Evolutionary conservation across 2,888 invertebrate species (phyloP).

Genomic region (Adelognathus sp.): DNA sequence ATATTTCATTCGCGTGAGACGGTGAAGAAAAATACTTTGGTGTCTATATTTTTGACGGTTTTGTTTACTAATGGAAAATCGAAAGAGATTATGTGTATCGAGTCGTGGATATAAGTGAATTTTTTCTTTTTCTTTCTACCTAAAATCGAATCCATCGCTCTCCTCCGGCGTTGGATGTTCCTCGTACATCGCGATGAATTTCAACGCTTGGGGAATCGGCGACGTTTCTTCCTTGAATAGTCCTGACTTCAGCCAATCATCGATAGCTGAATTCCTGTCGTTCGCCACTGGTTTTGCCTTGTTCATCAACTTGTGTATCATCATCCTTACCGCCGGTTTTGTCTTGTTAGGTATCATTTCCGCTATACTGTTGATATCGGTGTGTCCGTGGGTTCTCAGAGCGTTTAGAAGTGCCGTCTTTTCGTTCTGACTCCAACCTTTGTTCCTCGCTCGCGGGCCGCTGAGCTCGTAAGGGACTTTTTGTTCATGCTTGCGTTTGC

Average conservation of each 20-base stretch:
- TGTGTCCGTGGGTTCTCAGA: slow-evolving; percentile 69
- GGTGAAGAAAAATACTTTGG: no score
- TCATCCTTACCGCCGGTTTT: slow-evolving; percentile 62
- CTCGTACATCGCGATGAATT: slow-evolving; percentile 74
- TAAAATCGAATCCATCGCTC: slow-evolving; percentile 63
- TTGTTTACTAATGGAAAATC: no score
- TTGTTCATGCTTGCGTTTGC: background rate
- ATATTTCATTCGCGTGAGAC: no score
- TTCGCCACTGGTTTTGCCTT: slow-evolving; percentile 60
- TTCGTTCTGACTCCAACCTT: slow-evolving; percentile 68
- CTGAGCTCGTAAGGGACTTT: background rate
- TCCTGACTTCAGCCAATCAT: slow-evolving; percentile 68
- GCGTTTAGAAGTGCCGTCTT: slow-evolving; percentile 69
- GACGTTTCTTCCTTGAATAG: slow-evolving; percentile 64
- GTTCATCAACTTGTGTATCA: slow-evolving; percentile 68
- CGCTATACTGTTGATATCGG: slow-evolving; percentile 66
- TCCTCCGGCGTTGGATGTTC: slow-evolving; percentile 69
- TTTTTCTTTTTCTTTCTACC: slow-evolving; percentile 22
- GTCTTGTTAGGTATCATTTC: slow-evolving; percentile 67
- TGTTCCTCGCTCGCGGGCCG: background rate
- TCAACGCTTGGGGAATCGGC: slow-evolving; percentile 70
- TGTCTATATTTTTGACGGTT: background rate
- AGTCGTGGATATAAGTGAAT: background rate
- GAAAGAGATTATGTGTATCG: background rate
- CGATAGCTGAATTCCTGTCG: slow-evolving; percentile 55